Base-by-base conservation (phyloP, 2,888 invertebrate genomes). In the Monoplex corrugatus region DNA sequence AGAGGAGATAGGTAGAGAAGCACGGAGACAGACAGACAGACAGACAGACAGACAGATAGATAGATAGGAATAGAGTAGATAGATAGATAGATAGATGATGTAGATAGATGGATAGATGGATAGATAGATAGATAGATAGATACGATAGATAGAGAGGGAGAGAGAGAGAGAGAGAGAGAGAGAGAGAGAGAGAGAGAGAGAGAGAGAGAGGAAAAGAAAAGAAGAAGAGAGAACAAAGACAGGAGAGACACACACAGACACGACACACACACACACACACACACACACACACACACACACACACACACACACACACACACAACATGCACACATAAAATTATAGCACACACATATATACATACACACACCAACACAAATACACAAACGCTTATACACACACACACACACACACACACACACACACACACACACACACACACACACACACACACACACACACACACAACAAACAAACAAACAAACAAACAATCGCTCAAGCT, bases 141-240 rank as follows among this genome's bases (percentile, higher is more conserved):
- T 19, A 50, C n/a, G 50, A 50, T 19, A 50, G 75, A 75, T 13
- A 75, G 75, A 75, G 35, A 75, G 75, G 35, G 35, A 75, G 75
- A 75, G 68, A 68, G 68, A 68, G 23, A 68, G 68, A 68, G 68
- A 68, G 68, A 68, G 68, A 68, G 23, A 68, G 68, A 75, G 35
- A 75, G 35, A 75, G 75, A 75, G 75, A 75, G 35, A 75, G 75
- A 75, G 75, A 75, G 35, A 75, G 75, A 75, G 75, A 75, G 35
- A 75, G 75, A 75, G 35, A 75, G 75, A 75, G 75, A 75, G 35
- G 35, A 35, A 75, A 6, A 75, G 75, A 40, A 35, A 75, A 1
- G 35, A 43, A 38, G 40, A 38, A 38, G 80, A 38, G 63, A 38
- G 19, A 68, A n/a, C n/a, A 68, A 3, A 68, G 68, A 68, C 19